These are phyloP conservation scores for Noctua janthina DNA, from an alignment of 2,888 invertebrate genomes.

Conservation along the genomic window DNA sequence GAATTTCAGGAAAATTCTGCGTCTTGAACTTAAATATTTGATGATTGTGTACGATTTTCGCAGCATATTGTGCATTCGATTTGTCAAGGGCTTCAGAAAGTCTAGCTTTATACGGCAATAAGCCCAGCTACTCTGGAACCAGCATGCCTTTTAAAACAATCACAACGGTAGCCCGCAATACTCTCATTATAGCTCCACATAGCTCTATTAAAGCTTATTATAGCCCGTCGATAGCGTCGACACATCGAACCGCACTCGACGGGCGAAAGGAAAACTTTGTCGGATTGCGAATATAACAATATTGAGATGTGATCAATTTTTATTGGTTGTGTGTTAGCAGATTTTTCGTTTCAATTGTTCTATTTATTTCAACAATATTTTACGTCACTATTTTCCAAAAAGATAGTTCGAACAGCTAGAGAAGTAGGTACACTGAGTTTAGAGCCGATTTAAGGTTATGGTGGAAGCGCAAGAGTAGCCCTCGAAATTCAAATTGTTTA, in stretches of 20 bases:
- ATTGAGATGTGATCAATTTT: slow-evolving; percentile 24
- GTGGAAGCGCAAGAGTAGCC: no score
- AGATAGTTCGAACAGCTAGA: not conserved
- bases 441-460: no score
- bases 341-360: not conserved
- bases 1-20: not conserved
- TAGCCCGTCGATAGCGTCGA: not conserved
- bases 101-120: not conserved
- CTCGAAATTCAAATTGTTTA: no score
- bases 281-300: slow-evolving; percentile 24
- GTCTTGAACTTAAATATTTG: not conserved
- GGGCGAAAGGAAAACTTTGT: slow-evolving; percentile 43
- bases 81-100: not conserved
- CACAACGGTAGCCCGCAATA: not conserved
- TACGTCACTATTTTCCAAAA: not conserved
- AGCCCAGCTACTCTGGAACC: slow-evolving; percentile 9
- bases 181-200: slow-evolving; percentile 3
- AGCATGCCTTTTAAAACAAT: slow-evolving; percentile 32
- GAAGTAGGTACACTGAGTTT: not conserved
- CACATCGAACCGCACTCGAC: slow-evolving; percentile 50
- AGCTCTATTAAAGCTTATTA: slow-evolving; percentile 1
- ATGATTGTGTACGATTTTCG: not conserved
- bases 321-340: slow-evolving; percentile 13
- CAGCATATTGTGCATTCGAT: not conserved
- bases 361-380: slow-evolving; percentile 17